Percentiles rank a stretch among this genome's conserved stretches.
These are phyloP conservation scores for Ecdyonurus torrentis DNA, from an alignment of 2,888 invertebrate species.

Conservation along the genomic window DNA sequence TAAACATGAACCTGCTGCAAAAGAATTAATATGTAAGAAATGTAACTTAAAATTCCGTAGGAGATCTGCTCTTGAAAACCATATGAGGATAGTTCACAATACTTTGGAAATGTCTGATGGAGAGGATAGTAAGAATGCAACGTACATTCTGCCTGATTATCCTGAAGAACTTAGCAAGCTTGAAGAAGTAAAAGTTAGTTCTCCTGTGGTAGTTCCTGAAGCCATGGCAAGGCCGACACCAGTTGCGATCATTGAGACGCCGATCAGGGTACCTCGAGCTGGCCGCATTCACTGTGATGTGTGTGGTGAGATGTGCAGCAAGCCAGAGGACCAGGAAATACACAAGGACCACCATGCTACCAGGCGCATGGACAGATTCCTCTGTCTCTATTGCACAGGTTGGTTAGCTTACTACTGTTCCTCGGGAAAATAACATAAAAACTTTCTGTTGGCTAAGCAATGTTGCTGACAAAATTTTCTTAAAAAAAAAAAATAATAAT, in stretches of 20 bases:
- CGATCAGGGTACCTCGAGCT: neutral
- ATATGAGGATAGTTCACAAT: neutral
- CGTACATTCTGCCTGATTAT: too few relatives aligned
- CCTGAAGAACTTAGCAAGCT: too few relatives aligned
- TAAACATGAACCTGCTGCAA: neutral
- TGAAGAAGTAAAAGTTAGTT: neutral
- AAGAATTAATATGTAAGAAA: neutral
- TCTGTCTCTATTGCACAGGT: conserved; percentile 2
- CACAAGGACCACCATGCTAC: neutral
- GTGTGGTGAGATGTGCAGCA: conserved; percentile 1
- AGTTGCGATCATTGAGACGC: neutral
- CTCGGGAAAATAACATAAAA: too few relatives aligned
- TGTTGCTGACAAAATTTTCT: too few relatives aligned
- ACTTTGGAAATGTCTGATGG: neutral
- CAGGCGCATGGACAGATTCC: neutral
- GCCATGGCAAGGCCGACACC: neutral
- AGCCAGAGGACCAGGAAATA: neutral
- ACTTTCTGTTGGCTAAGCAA: too few relatives aligned
- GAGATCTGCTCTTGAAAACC: neutral
- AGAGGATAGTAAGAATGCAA: too few relatives aligned
- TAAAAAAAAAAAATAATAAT: too few relatives aligned
- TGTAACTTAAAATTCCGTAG: conserved; percentile 1
- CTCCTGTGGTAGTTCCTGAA: neutral
- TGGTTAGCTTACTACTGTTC: too few relatives aligned
- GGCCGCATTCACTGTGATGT: neutral